Evolutionary conservation across 2,888 invertebrate species (phyloP).

Genomic region (Anagyrus pseudococci): DNA sequence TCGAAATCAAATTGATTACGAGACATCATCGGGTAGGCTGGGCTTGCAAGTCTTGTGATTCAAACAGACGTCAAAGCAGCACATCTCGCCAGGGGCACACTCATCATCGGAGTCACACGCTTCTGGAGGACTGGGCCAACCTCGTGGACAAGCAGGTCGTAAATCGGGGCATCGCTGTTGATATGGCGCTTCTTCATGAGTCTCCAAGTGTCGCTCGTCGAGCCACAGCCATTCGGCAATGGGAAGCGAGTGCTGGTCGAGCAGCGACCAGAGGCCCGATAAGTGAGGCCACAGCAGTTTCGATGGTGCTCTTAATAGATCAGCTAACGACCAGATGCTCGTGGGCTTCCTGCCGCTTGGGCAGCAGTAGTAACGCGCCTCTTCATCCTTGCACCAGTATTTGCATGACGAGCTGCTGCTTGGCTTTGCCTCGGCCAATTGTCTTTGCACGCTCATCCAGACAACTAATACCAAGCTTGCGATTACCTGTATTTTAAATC

Average conservation of each 20-base stretch:
- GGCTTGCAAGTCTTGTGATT: conserved; percentile 37
- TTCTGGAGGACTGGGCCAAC: conserved; percentile 22
- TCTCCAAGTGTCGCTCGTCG: not conserved
- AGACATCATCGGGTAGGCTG: too few relatives aligned
- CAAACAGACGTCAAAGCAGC: conserved; percentile 38
- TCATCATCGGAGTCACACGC: conserved; percentile 20
- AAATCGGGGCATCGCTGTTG: conserved; percentile 23
- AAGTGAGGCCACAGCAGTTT: not conserved
- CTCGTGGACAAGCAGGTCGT: conserved; percentile 24
- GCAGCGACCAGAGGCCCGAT: not conserved
- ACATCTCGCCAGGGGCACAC: conserved; percentile 15
- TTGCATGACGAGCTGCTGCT: conserved; percentile 23
- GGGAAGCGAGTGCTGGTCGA: not conserved
- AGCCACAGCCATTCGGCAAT: not conserved
- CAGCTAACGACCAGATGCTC: not conserved
- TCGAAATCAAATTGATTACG: too few relatives aligned
- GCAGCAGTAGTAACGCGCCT: conserved; percentile 31
- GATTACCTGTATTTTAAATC: not conserved
- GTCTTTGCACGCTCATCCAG: not conserved
- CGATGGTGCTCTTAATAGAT: too few relatives aligned
- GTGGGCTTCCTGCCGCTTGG: conserved; percentile 5
- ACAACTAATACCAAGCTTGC: not conserved
- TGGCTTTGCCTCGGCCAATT: not conserved
- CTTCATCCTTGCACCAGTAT: conserved; percentile 36
- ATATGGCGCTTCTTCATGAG: too few relatives aligned